A percentile compares a stretch with the other conserved stretches of the same genome.
Conservation (phyloP, 2,797 vertebrate species). For the Semaprochilodus insignis region DNA sequence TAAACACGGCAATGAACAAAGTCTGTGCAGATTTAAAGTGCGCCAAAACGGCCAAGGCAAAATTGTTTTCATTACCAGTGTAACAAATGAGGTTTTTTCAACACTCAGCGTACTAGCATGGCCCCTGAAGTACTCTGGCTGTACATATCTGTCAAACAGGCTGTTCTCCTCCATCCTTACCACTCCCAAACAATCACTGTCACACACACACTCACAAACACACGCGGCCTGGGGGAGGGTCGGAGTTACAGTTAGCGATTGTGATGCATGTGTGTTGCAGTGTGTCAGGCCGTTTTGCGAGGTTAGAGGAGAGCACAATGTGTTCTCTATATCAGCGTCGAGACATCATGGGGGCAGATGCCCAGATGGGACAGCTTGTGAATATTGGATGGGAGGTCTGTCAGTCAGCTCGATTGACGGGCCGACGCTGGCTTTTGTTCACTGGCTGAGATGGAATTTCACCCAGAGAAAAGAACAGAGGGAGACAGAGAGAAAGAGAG, state of each 20-base stretch:
- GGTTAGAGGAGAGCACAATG: conserved; percentile 54
- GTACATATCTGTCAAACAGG: conserved; percentile 7
- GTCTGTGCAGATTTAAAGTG: neutral
- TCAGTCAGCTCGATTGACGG: conserved; percentile 80
- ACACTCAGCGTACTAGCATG: conserved; percentile 1
- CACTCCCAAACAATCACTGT: conserved; percentile 32
- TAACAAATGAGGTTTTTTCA: neutral
- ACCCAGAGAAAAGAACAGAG: conserved; percentile 59
- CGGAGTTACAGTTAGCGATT: conserved; percentile 16
- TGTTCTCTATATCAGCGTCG: conserved; percentile 56
- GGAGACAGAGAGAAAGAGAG: conserved; percentile 11
- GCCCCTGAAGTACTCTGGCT: conserved; percentile 11
- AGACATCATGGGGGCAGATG: conserved; percentile 73
- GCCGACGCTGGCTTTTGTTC: conserved; percentile 77
- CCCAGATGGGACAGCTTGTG: conserved; percentile 78
- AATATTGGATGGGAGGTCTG: conserved; percentile 84
- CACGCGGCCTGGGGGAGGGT: neutral
- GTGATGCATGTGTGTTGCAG: conserved; percentile 25
- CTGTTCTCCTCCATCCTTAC: conserved; percentile 16
- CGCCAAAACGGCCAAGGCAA: neutral
- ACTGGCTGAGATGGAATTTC: conserved; percentile 79
- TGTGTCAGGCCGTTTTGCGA: conserved; percentile 27
- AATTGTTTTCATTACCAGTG: conserved; percentile 12
- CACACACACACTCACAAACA: neutral
- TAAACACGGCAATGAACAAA: neutral